phyloP scores from a whole-genome alignment of 2,888 invertebrate species.

The Athalia rosae region DNA sequence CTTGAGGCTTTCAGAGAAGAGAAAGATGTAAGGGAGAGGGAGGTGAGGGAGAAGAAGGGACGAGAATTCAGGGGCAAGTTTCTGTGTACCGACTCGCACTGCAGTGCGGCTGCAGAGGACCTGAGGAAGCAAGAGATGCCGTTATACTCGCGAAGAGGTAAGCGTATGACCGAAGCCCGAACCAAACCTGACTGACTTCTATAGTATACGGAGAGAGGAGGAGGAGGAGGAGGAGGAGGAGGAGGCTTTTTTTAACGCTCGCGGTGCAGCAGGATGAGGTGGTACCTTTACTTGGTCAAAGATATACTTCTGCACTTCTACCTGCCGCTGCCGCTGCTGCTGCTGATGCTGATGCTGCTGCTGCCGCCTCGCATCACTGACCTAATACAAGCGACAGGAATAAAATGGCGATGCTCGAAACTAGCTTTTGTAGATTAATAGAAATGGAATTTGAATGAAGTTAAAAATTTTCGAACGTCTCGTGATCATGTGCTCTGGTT shows the following conservation, averaged over 20 bases:
- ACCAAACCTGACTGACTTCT: slow-evolving; percentile 26
- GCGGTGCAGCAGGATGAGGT: too few relatives aligned
- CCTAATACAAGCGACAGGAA: slow-evolving; percentile 16
- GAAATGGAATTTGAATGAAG: neutral
- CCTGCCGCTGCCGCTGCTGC: neutral
- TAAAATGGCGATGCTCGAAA: neutral
- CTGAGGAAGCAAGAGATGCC: slow-evolving; percentile 17
- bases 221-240: too few relatives aligned
- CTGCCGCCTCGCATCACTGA: slow-evolving; percentile 34
- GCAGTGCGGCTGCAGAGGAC: neutral
- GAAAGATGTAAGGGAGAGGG: neutral
- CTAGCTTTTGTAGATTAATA: neutral
- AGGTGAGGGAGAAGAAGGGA: slow-evolving; percentile 8
- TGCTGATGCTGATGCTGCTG: neutral
- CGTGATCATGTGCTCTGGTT: too few relatives aligned
- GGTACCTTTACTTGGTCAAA: slow-evolving; percentile 25
- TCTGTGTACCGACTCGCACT: slow-evolving; percentile 22
- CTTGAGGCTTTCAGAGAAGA: neutral
- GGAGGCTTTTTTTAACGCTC: too few relatives aligned
- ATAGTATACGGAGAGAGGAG: too few relatives aligned
- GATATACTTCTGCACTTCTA: slow-evolving; percentile 26
- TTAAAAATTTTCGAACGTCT: too few relatives aligned
- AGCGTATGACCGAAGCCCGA: slow-evolving; percentile 24
- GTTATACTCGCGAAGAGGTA: slow-evolving; percentile 36
- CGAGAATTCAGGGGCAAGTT: slow-evolving; percentile 41